Base-by-base conservation (phyloP, 2,888 invertebrate species). In the Lasiommata megera region DNA sequence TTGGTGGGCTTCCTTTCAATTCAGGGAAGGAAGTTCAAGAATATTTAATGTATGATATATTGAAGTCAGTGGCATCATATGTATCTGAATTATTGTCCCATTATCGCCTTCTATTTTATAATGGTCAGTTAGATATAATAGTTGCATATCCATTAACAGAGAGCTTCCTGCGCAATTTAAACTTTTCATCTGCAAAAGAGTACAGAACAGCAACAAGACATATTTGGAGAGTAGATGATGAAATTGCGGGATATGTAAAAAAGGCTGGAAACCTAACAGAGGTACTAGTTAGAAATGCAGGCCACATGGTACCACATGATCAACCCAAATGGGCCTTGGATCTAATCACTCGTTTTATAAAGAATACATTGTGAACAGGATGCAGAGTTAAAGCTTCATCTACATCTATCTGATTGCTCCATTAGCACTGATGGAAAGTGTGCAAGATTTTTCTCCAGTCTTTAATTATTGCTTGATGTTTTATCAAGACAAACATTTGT, bases 161-260 rank as follows among this genome's bases (percentile, higher is more conserved):
- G 82, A 93, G 77, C 78, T 97, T 96, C 80, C 79, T 98, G 34
- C 88, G 92, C 50, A 92, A 93, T 11, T 79, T 97, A 5, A 84
- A 93, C 14, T 97, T 96, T 87, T 85, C 82, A 18, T 92, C 91
- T 0, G 84, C 93, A 0, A 85, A 88, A 1, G 84, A 92, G 12
- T 97, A 96, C 75, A 93, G 91, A 69, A 80, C 67, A 0, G 95
- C 95, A 0, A 68, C 74, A 0, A 91, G 95, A 31, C 74, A 88
- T 12, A 88, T 94, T 58, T 97, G 96, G 96, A 88, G 77, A 50
- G 93, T 95, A 2, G 92, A 77, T 9, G 76, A 80, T 1, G 93
- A 94, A 41, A 80, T 96, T 12, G 96, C 96, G 1, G 96, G 96
- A 0, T 96, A 95, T 80, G 92, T 92, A 1, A 95, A 94, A 74